phyloP scores from a whole-genome alignment of 2,888 invertebrate genomes.

The Lypha dubia region DNA sequence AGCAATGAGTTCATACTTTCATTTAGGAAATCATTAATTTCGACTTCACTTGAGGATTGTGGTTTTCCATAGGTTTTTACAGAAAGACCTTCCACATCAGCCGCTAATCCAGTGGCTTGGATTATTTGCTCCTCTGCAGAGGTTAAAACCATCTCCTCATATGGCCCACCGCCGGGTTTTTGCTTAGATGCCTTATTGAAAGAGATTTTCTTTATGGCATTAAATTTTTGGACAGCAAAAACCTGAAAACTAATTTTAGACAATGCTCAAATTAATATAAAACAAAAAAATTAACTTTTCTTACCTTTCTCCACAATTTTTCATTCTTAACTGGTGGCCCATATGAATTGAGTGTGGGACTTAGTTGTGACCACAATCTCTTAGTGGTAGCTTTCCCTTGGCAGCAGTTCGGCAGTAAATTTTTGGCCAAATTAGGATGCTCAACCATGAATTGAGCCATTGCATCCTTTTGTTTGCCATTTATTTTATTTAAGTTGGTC shows the following conservation, averaged over 20 bases:
- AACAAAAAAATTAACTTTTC: neutral
- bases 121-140: neutral
- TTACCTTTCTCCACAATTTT: slow-evolving; percentile 29
- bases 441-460: no score
- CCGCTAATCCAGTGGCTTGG: neutral
- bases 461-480: no score
- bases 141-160: neutral
- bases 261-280: neutral
- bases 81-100: neutral
- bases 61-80: neutral
- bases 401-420: no score
- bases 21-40: neutral
- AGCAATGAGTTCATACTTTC: no score
- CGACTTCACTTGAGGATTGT: neutral
- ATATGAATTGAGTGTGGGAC: no score
- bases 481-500: no score
- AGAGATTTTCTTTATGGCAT: slow-evolving; percentile 1
- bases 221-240: slow-evolving; percentile 8
- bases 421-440: no score
- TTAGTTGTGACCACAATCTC: no score
- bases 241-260: neutral
- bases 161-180: neutral
- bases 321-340: slow-evolving; percentile 19
- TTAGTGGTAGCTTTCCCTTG: no score
- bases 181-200: slow-evolving; percentile 1